phyloP scores from a whole-genome alignment of 2,888 invertebrate species.

The Spodoptera exigua region DNA sequence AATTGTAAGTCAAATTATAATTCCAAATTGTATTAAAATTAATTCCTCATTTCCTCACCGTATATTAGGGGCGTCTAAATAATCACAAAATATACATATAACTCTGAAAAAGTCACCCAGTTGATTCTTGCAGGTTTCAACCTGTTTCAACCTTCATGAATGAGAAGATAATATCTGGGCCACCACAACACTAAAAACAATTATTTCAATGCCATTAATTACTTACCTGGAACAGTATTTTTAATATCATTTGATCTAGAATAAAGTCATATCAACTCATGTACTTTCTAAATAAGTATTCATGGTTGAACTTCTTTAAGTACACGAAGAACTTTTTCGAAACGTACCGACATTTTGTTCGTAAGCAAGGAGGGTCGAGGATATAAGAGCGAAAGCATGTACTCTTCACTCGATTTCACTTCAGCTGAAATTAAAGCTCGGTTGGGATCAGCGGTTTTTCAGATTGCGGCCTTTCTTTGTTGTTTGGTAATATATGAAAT shows the following conservation, averaged over 20 bases:
- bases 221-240: not conserved
- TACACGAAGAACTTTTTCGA: conserved; percentile 64
- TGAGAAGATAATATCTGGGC: too few species aligned
- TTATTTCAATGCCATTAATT: not conserved
- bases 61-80: too few species aligned
- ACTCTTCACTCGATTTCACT: conserved; percentile 83
- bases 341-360: conserved; percentile 67
- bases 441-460: conserved; percentile 74
- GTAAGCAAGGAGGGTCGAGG: conserved; percentile 71
- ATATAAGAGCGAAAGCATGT: conserved; percentile 85
- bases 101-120: too few species aligned
- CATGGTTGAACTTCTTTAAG: conserved; percentile 61
- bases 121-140: too few species aligned
- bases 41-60: too few species aligned
- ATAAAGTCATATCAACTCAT: conserved; percentile 34
- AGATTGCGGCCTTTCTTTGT: conserved; percentile 73
- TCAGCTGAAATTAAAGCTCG: conserved; percentile 80
- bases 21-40: too few species aligned
- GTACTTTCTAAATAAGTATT: conserved; percentile 62
- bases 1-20: too few species aligned
- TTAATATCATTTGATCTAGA: conserved; percentile 6
- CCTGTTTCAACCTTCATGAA: too few species aligned
- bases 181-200: too few species aligned
- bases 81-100: too few species aligned
- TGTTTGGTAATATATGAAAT: conserved; percentile 64